These are phyloP conservation scores for Pemphigus obesinymphae DNA, from an alignment of 1,140 invertebrate species.

Conservation along the genomic window DNA sequence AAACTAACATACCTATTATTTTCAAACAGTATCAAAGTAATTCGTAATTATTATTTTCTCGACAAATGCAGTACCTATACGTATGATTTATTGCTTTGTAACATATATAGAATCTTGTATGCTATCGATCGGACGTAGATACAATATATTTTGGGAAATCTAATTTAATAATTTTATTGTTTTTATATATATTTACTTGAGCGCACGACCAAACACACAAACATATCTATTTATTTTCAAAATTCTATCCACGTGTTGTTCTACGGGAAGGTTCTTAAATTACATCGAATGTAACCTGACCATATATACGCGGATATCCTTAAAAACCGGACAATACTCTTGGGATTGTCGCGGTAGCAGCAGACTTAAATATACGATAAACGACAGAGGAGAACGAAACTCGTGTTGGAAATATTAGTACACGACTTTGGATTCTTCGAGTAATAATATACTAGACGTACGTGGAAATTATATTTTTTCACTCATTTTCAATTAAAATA, in stretches of 20 bases:
- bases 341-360: neutral
- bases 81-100: no score
- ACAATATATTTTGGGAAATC: neutral
- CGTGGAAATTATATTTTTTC: no score
- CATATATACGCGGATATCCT: neutral
- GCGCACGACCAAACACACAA: neutral
- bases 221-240: neutral
- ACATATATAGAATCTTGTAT: no score
- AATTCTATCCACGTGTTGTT: constrained; percentile 11
- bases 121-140: no score
- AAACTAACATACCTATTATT: no score
- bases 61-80: no score
- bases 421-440: neutral
- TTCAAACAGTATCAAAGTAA: no score
- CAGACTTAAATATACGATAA: neutral
- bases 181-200: neutral
- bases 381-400: neutral
- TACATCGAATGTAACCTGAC: neutral
- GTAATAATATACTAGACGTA: no score
- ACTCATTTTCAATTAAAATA: no score
- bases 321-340: neutral
- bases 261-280: neutral
- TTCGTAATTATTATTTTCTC: no score
- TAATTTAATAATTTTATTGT: neutral
- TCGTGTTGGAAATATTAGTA: neutral